These are phyloP conservation scores for Acinonyx jubatus DNA, from an alignment of 2,113 vertebrate species.

Conservation along the genomic window DNA sequence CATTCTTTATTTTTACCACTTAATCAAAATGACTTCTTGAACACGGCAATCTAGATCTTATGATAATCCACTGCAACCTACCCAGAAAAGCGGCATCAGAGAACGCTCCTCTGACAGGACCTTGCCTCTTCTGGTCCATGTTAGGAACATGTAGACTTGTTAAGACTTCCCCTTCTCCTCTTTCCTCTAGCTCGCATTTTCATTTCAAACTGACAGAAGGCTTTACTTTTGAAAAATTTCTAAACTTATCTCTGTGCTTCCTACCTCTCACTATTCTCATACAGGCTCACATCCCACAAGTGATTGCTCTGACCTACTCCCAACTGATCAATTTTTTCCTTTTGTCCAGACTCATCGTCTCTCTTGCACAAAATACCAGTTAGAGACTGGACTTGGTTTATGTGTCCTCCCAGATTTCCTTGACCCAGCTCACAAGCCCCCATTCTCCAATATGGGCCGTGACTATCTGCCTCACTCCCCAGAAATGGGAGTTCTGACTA, in stretches of 20 bases:
- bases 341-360: not conserved
- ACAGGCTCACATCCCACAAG: not conserved
- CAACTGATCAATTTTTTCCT: too few species aligned
- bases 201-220: not conserved
- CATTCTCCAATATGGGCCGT: not conserved
- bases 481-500: not conserved
- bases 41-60: not conserved
- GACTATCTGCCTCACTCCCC: not conserved
- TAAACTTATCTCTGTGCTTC: not conserved
- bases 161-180: not conserved
- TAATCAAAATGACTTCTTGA: not conserved
- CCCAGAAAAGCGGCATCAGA: not conserved
- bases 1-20: not conserved
- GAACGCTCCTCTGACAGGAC: not conserved
- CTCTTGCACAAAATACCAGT: not conserved
- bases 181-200: not conserved
- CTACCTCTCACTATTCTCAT: not conserved
- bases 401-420: not conserved
- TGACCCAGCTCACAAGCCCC: not conserved
- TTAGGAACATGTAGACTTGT: not conserved
- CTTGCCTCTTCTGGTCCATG: not conserved
- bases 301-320: not conserved
- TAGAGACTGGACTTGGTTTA: not conserved
- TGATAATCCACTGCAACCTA: not conserved
- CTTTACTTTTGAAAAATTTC: not conserved